These are phyloP conservation scores for Bungarus multicinctus DNA, from an alignment of 2,113 vertebrate species.

Conservation along the genomic window DNA sequence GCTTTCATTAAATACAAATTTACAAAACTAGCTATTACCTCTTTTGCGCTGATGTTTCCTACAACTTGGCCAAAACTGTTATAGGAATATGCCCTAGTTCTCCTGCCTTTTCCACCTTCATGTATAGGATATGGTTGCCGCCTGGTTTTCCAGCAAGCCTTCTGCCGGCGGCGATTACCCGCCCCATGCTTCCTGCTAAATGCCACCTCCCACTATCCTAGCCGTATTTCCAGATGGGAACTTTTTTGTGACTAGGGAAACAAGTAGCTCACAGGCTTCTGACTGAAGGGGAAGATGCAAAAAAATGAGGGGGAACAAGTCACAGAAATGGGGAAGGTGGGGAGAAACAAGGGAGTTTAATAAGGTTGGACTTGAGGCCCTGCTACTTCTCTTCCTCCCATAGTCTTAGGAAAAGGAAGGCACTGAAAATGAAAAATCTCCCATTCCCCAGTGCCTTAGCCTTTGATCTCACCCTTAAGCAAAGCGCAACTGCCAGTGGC, in stretches of 20 bases:
- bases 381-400: neutral
- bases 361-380: conserved; percentile 38
- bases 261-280: neutral
- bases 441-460: neutral
- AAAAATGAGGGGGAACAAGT: conserved; percentile 14
- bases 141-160: neutral
- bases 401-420: conserved; percentile 10
- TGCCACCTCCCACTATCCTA: conserved; percentile 18
- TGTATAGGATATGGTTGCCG: neutral
- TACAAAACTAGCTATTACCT: neutral
- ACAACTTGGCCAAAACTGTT: neutral
- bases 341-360: conserved; percentile 23
- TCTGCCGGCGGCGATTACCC: neutral
- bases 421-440: conserved; percentile 14
- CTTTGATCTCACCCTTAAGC: neutral
- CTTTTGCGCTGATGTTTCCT: neutral
- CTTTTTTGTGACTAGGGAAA: neutral
- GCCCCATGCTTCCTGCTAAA: neutral
- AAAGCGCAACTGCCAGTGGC: neutral
- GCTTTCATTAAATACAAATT: neutral
- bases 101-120: neutral
- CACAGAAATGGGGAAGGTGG: conserved; percentile 10
- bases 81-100: neutral
- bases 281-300: conserved; percentile 4
- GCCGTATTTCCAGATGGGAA: conserved; percentile 15